These are phyloP conservation scores for Hydroisotoma schaefferi DNA, from an alignment of 2,888 invertebrate genomes.

Conservation along the genomic window DNA sequence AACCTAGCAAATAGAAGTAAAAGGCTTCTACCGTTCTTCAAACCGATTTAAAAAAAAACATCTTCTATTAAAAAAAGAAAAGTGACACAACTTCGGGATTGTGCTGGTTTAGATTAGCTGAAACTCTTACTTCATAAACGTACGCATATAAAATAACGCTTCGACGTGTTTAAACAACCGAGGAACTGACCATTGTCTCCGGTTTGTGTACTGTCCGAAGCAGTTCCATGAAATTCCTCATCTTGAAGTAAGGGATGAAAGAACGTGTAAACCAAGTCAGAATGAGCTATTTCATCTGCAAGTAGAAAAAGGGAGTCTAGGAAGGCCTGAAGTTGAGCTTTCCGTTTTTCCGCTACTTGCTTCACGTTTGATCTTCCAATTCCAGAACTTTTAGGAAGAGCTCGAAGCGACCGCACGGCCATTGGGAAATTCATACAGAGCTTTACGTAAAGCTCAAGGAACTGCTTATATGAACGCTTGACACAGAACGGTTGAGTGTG, in stretches of 20 bases:
- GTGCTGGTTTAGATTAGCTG: no score
- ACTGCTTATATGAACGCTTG: slow-evolving; percentile 93
- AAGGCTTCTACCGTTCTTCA: no score
- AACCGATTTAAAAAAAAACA: no score
- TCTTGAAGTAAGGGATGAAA: slow-evolving; percentile 94
- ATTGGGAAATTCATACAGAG: slow-evolving; percentile 86
- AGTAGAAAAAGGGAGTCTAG: slow-evolving; percentile 75
- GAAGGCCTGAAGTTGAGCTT: slow-evolving; percentile 82
- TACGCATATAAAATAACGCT: no score
- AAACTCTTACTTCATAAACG: no score
- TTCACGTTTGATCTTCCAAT: slow-evolving; percentile 87
- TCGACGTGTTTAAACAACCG: no score
- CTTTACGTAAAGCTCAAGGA: slow-evolving; percentile 93
- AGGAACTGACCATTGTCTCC: neutral
- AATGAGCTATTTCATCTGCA: slow-evolving; percentile 91
- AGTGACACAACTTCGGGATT: no score
- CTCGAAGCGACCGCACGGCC: slow-evolving; percentile 54
- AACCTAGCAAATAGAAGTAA: no score
- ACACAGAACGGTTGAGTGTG: slow-evolving; percentile 83
- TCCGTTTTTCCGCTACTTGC: slow-evolving; percentile 89
- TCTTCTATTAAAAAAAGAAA: no score
- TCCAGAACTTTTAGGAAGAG: slow-evolving; percentile 49
- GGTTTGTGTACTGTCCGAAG: neutral
- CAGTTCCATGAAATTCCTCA: slow-evolving; percentile 63
- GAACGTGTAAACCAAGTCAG: slow-evolving; percentile 95